A percentile compares a stretch with the other conserved stretches of the same genome.
Evolutionary conservation across 1,140 invertebrate genomes (phyloP).

Genomic region (Phymastichus coffea): DNA sequence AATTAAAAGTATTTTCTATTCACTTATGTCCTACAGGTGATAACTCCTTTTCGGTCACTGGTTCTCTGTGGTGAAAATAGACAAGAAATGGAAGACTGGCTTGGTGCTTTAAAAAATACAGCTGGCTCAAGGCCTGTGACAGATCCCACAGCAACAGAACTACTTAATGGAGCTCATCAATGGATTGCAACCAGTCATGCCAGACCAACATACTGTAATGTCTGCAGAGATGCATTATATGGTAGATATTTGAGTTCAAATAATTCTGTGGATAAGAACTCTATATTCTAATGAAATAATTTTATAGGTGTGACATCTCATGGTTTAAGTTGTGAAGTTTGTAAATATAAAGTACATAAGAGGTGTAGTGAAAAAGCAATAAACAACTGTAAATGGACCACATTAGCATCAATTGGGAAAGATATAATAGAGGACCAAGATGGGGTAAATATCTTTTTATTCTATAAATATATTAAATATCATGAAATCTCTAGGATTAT

Average conservation of each 20-base stretch:
- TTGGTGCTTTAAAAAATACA: constrained; percentile 72
- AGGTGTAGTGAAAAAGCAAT: constrained; percentile 87
- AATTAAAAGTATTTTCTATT: constrained; percentile 3
- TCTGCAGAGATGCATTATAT: constrained; percentile 88
- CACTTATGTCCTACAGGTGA: constrained; percentile 66
- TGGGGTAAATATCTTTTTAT: constrained; percentile 65
- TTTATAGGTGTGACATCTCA: constrained; percentile 83
- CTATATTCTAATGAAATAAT: constrained; percentile 1
- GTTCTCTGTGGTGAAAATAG: constrained; percentile 80
- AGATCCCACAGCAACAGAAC: constrained; percentile 64
- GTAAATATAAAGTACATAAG: constrained; percentile 96
- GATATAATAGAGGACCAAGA: constrained; percentile 92
- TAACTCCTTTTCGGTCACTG: constrained; percentile 79
- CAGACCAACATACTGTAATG: constrained; percentile 93
- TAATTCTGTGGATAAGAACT: neutral
- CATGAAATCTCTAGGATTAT: constrained; percentile 27
- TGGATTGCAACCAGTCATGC: constrained; percentile 94
- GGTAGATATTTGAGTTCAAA: constrained; percentile 49
- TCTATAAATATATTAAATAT: neutral
- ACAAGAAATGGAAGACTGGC: constrained; percentile 89
- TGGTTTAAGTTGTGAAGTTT: constrained; percentile 93
- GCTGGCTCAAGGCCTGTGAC: constrained; percentile 68
- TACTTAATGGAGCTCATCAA: constrained; percentile 85
- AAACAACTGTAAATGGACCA: constrained; percentile 97
- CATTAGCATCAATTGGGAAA: constrained; percentile 86